Conservation (phyloP, 2,797 vertebrate genomes). For the Sarcoramphus papa region DNA sequence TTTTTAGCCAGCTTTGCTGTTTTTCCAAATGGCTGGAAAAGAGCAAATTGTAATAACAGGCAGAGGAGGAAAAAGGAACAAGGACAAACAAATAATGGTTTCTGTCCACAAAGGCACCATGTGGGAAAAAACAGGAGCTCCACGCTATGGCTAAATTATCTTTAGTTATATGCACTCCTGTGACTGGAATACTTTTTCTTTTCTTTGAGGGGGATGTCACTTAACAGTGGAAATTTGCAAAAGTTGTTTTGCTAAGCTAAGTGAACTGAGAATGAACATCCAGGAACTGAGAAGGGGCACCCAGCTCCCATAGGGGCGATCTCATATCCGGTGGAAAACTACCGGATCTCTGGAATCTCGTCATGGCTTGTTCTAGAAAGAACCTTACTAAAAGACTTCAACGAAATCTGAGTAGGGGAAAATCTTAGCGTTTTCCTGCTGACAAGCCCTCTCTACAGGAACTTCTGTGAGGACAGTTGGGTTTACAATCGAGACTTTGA, state of each 20-base stretch:
- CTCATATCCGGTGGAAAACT: not conserved
- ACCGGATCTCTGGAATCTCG: fast-evolving
- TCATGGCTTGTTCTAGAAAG: not conserved
- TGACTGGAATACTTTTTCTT: not conserved
- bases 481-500: not conserved
- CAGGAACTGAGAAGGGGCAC: not conserved
- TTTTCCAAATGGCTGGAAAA: not conserved
- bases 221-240: not conserved
- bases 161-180: not conserved
- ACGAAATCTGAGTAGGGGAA: not conserved
- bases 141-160: fast-evolving
- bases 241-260: not conserved
- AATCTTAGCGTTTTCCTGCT: not conserved
- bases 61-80: not conserved
- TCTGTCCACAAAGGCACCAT: not conserved
- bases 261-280: not conserved
- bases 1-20: not conserved
- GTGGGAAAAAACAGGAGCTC: not conserved
- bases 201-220: not conserved
- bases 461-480: not conserved
- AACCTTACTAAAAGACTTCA: not conserved
- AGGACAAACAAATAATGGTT: not conserved
- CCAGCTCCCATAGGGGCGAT: fast-evolving
- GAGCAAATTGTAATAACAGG: not conserved
- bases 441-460: not conserved